Evolutionary conservation across 1,140 invertebrate species (phyloP).

Genomic region (Agrypnia vestita): DNA sequence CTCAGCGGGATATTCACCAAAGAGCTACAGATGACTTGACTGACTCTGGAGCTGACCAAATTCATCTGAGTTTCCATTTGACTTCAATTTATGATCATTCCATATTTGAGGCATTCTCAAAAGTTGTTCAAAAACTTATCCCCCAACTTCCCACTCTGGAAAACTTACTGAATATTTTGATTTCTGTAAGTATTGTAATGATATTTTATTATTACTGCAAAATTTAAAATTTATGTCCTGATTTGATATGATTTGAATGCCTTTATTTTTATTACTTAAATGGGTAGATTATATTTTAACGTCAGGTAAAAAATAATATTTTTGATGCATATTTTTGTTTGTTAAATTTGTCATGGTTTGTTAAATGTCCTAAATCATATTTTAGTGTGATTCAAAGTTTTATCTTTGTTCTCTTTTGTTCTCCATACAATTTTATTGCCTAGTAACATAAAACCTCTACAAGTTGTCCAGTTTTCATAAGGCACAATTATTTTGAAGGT

Average conservation of each 20-base stretch:
- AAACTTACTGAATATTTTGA: constrained; percentile 99
- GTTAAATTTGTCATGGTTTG: no score
- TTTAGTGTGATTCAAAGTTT: no score
- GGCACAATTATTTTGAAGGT: no score
- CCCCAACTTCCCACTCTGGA: constrained; percentile 97
- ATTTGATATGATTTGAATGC: no score
- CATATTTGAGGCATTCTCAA: constrained; percentile 99
- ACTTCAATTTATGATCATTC: constrained; percentile 99
- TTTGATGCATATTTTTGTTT: no score
- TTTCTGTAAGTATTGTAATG: constrained; percentile 85
- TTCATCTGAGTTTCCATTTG: constrained; percentile 95
- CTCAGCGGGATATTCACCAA: constrained; percentile 98
- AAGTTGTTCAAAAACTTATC: constrained; percentile 99
- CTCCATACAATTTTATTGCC: no score
- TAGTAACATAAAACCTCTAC: no score
- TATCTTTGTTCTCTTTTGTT: no score
- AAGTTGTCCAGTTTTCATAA: no score
- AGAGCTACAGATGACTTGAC: constrained; percentile 94
- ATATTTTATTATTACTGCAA: constrained; percentile 33
- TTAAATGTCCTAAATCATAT: no score
- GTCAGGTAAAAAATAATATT: no score
- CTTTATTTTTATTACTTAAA: not conserved
- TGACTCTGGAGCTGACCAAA: constrained; percentile 90
- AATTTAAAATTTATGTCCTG: constrained; percentile 7
- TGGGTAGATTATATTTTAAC: no score